Evolutionary conservation across 1,140 invertebrate species (phyloP).

Genomic region (Zaprionus vittiger): DNA sequence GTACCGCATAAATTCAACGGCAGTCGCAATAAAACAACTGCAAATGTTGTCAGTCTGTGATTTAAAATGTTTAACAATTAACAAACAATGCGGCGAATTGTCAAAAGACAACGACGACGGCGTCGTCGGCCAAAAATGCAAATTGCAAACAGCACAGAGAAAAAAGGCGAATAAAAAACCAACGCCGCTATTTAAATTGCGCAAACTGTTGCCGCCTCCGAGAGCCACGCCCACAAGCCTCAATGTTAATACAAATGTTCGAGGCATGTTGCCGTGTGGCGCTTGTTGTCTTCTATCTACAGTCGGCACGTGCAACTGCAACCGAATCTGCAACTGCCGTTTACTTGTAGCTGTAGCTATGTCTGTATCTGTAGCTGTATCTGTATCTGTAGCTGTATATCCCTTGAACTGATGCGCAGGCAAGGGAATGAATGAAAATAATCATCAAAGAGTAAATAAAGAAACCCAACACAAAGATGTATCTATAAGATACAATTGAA

Average conservation of each 20-base stretch:
- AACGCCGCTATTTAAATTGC: slow-evolving; percentile 48
- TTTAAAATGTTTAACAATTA: slow-evolving; percentile 78
- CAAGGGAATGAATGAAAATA: too few relatives aligned
- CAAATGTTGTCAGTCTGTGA: slow-evolving; percentile 64
- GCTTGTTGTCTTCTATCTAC: too few relatives aligned
- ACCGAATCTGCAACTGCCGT: slow-evolving; percentile 1
- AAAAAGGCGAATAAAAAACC: slow-evolving; percentile 32
- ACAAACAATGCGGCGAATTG: slow-evolving; percentile 77
- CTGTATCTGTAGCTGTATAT: neutral
- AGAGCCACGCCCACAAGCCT: slow-evolving; percentile 1
- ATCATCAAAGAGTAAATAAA: too few relatives aligned
- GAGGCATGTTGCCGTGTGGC: slow-evolving; percentile 1
- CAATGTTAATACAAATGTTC: slow-evolving; percentile 35
- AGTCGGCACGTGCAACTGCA: neutral
- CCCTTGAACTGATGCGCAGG: neutral
- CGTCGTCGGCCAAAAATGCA: slow-evolving; percentile 30
- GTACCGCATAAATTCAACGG: slow-evolving; percentile 47
- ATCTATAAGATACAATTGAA: slow-evolving; percentile 2
- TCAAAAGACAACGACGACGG: slow-evolving; percentile 64
- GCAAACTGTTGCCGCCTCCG: slow-evolving; percentile 21
- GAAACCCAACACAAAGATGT: neutral
- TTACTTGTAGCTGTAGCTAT: slow-evolving; percentile 15
- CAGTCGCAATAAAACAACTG: slow-evolving; percentile 28
- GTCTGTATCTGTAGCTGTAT: neutral
- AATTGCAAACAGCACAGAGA: slow-evolving; percentile 34